A percentile compares a stretch with the other conserved stretches of the same genome.
Conservation (phyloP, 2,113 vertebrate genomes). For the Hydrolagus affinis region DNA sequence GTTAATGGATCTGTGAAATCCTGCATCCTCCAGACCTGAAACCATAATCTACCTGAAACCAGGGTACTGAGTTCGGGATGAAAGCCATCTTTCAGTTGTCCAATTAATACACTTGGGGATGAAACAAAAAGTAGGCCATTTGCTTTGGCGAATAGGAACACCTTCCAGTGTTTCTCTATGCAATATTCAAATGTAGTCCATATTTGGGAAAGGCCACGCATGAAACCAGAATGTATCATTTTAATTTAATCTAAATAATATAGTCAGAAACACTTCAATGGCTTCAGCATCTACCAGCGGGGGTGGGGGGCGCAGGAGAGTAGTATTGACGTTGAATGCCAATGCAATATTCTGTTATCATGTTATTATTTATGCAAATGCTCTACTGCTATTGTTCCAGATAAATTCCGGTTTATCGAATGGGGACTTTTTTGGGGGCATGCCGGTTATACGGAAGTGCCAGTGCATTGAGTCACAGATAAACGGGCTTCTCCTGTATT, state of each 20-base stretch:
- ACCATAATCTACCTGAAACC: not conserved
- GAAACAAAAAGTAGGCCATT: not conserved
- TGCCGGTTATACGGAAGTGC: no score
- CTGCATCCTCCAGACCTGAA: not conserved
- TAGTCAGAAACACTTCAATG: no score
- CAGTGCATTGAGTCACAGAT: no score
- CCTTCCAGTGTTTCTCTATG: not conserved
- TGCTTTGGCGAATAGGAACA: not conserved
- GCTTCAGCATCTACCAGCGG: no score
- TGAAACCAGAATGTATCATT: not conserved
- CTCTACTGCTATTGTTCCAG: no score
- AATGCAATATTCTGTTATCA: no score
- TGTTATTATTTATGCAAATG: no score
- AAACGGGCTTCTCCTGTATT: no score
- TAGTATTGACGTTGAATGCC: no score
- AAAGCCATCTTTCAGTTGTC: not conserved
- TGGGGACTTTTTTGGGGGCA: no score
- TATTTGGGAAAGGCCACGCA: not conserved
- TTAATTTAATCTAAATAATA: not conserved
- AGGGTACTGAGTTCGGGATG: not conserved
- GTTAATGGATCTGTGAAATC: not conserved
- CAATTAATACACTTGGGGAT: constrained; percentile 1
- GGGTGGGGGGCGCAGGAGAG: no score
- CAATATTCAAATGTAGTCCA: not conserved
- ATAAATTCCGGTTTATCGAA: no score